Conservation (phyloP, 2,888 invertebrate genomes). For the Cyclophora albipunctata region DNA sequence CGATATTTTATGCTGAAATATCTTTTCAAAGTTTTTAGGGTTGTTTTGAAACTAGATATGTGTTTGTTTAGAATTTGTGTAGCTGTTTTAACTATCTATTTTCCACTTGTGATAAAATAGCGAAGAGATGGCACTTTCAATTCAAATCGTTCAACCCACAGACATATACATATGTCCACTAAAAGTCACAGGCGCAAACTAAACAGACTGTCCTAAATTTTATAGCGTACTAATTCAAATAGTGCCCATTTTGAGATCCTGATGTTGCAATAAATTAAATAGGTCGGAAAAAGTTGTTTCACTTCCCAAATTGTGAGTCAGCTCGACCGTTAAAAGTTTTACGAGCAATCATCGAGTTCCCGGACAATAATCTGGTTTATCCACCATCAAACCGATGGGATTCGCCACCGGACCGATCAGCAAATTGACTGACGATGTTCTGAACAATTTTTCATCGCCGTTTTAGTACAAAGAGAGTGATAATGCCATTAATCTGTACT, state of each 20-base stretch:
- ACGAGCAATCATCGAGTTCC: constrained; percentile 52
- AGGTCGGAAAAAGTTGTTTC: constrained; percentile 45
- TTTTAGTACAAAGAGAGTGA: constrained; percentile 18
- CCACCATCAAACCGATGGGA: constrained; percentile 36
- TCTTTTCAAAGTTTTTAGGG: too few species aligned
- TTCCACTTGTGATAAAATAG: too few species aligned
- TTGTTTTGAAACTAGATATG: too few species aligned
- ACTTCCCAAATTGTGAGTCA: constrained; percentile 51
- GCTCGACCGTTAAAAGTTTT: constrained; percentile 56
- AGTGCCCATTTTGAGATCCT: too few species aligned
- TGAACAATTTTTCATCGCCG: constrained; percentile 33
- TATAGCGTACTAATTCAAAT: too few species aligned
- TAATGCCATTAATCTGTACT: constrained; percentile 22
- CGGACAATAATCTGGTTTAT: constrained; percentile 51
- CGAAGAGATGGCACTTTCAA: too few species aligned
- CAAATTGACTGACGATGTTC: constrained; percentile 36
- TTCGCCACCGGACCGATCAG: constrained; percentile 35
- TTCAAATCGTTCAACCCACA: too few species aligned
- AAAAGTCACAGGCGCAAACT: too few species aligned
- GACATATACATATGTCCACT: too few species aligned
- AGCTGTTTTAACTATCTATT: too few species aligned
- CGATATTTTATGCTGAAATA: constrained; percentile 5
- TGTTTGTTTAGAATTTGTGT: too few species aligned
- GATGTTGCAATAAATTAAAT: constrained; percentile 43
- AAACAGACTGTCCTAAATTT: too few species aligned